Conservation (phyloP, 2,888 invertebrate species). For the Acronicta psi region DNA sequence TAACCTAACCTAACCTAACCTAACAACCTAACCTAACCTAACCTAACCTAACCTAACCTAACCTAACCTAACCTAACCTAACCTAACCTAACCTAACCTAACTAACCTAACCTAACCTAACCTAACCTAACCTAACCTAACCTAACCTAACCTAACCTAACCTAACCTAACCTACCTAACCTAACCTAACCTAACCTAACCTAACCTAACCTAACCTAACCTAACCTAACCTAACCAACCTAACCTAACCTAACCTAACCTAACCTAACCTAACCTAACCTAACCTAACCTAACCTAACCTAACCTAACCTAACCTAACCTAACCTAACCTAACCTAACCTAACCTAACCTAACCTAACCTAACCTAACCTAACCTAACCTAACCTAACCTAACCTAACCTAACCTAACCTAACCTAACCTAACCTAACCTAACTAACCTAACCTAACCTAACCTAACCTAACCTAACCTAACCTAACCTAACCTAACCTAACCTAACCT, state of each 20-base stretch:
- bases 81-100: constrained; percentile 31
- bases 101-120: constrained; percentile 18
- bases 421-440: background rate
- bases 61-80: constrained; percentile 23
- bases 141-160: constrained; percentile 23
- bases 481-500: too few relatives aligned
- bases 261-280: constrained; percentile 22
- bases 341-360: constrained; percentile 5
- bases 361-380: background rate
- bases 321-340: constrained; percentile 6
- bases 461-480: too few relatives aligned
- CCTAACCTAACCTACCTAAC: constrained; percentile 13
- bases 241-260: constrained; percentile 21
- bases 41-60: constrained; percentile 20
- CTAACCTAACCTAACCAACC: constrained; percentile 21
- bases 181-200: constrained; percentile 19
- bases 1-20: constrained; percentile 29
- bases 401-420: too few relatives aligned
- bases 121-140: constrained; percentile 26
- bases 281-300: constrained; percentile 22
- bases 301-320: constrained; percentile 5
- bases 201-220: constrained; percentile 22
- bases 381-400: background rate
- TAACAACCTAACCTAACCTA: constrained; percentile 21
- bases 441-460: too few relatives aligned